Evolutionary conservation across 2,888 invertebrate species (phyloP).

Genomic region (Lottia scabra): DNA sequence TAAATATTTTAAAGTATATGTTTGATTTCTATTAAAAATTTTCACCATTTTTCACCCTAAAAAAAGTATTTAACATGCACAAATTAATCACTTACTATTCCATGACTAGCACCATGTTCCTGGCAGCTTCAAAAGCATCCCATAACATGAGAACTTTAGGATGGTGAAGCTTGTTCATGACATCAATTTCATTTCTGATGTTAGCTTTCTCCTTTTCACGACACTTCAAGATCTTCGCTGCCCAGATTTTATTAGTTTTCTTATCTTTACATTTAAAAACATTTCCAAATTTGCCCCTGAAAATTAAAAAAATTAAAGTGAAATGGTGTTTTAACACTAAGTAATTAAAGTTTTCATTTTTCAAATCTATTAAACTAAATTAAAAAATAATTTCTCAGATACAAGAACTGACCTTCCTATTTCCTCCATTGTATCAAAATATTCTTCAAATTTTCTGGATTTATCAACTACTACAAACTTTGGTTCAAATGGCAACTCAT

Average conservation of each 20-base stretch:
- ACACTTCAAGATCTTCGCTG: conserved; percentile 88
- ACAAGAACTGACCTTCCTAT: conserved; percentile 84
- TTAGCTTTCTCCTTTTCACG: conserved; percentile 89
- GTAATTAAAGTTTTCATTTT: not conserved
- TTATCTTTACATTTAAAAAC: conserved; percentile 75
- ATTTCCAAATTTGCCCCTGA: conserved; percentile 72
- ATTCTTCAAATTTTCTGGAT: conserved; percentile 85
- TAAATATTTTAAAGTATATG: too few relatives aligned
- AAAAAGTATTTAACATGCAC: too few relatives aligned
- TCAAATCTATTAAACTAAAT: too few relatives aligned
- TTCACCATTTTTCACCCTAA: too few relatives aligned
- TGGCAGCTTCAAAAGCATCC: conserved; percentile 79
- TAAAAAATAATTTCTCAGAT: too few relatives aligned
- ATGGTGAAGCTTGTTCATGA: conserved; percentile 95
- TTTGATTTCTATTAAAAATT: too few relatives aligned
- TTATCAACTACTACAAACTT: conserved; percentile 82
- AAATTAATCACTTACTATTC: conserved; percentile 97
- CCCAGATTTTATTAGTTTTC: conserved; percentile 76
- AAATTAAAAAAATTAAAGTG: not conserved
- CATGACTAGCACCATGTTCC: conserved; percentile 95
- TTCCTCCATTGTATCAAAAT: conserved; percentile 88
- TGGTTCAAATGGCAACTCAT: conserved; percentile 61
- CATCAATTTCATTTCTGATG: conserved; percentile 94
- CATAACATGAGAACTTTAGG: conserved; percentile 96
- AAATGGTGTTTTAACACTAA: too few relatives aligned